Percentiles rank a stretch among this genome's conserved stretches.
phyloP scores from a whole-genome alignment of 2,888 invertebrate species.

The Sminthurides aquaticus region DNA sequence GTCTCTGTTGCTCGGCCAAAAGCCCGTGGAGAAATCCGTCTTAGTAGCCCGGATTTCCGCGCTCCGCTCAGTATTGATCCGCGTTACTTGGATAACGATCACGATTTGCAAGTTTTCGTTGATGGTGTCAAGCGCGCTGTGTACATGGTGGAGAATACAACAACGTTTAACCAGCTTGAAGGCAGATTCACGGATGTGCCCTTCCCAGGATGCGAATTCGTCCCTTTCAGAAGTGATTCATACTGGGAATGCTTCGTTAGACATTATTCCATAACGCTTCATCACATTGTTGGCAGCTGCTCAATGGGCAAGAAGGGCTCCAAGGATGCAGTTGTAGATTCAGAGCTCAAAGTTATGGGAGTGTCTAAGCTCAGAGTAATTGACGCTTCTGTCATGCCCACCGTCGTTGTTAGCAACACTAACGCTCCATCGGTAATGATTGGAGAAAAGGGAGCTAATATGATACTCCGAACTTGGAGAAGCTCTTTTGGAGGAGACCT shows the following conservation, averaged over 20 bases:
- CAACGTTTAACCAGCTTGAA: conserved; percentile 28
- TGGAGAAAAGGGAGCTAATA: conserved; percentile 37
- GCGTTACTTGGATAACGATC: conserved; percentile 36
- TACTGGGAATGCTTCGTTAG: conserved; percentile 40
- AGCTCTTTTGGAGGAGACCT: too few relatives aligned
- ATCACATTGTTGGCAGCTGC: conserved; percentile 35
- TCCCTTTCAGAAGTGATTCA: conserved; percentile 30
- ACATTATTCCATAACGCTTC: conserved; percentile 36
- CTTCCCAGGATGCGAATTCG: conserved; percentile 31
- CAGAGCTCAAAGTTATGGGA: conserved; percentile 36
- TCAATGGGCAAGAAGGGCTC: conserved; percentile 34
- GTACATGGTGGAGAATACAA: conserved; percentile 39
- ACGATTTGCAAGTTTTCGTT: conserved; percentile 35
- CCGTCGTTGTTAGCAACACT: conserved; percentile 38
- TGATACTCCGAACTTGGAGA: conserved; percentile 40
- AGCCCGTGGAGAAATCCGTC: conserved; percentile 28
- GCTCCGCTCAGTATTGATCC: conserved; percentile 38
- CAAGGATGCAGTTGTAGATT: conserved; percentile 34
- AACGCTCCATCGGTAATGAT: conserved; percentile 37
- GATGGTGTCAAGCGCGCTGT: conserved; percentile 40
- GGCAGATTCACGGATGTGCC: conserved; percentile 30
- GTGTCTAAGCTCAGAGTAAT: conserved; percentile 37
- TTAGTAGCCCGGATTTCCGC: conserved; percentile 28
- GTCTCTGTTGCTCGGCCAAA: conserved; percentile 40
- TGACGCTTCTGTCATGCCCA: conserved; percentile 39